These are phyloP conservation scores for Helicoverpa zea DNA, from an alignment of 1,140 invertebrate genomes.

Conservation along the genomic window DNA sequence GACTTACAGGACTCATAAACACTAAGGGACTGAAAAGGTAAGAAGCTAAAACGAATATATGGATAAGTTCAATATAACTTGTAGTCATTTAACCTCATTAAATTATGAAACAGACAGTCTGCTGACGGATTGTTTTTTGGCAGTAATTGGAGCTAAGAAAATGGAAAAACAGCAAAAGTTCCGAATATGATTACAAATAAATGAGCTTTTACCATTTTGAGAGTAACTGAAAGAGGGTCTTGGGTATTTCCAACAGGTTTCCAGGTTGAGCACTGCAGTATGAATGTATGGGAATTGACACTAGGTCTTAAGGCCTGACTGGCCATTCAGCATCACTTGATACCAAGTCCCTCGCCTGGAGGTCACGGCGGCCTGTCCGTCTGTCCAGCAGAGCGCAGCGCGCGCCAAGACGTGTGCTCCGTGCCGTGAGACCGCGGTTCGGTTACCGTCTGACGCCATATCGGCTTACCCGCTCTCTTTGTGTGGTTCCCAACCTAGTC, in stretches of 20 bases:
- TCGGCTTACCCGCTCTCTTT: conserved; percentile 63
- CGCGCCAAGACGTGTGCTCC: conserved; percentile 68
- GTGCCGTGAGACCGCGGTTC: conserved; percentile 64
- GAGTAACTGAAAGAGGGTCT: neutral
- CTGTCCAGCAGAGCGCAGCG: conserved; percentile 73
- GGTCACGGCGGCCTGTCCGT: conserved; percentile 65
- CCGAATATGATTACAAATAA: neutral
- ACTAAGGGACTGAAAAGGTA: no score
- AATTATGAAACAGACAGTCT: no score
- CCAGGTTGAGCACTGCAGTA: no score
- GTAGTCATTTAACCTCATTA: no score
- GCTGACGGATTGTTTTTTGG: no score
- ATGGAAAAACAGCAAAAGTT: neutral
- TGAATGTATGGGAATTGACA: no score
- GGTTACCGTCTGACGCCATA: conserved; percentile 77
- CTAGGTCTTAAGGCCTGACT: neutral
- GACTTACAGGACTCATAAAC: no score
- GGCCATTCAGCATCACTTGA: conserved; percentile 21
- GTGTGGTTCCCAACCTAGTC: no score
- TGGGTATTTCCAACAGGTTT: neutral
- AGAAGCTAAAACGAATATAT: no score
- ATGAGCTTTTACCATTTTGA: neutral
- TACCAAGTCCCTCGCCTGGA: neutral
- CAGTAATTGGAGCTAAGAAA: no score
- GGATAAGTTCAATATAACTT: no score